A percentile compares a stretch with the other conserved stretches of the same genome.
Conservation (phyloP, 2,888 invertebrate genomes). For the Patella depressa region DNA sequence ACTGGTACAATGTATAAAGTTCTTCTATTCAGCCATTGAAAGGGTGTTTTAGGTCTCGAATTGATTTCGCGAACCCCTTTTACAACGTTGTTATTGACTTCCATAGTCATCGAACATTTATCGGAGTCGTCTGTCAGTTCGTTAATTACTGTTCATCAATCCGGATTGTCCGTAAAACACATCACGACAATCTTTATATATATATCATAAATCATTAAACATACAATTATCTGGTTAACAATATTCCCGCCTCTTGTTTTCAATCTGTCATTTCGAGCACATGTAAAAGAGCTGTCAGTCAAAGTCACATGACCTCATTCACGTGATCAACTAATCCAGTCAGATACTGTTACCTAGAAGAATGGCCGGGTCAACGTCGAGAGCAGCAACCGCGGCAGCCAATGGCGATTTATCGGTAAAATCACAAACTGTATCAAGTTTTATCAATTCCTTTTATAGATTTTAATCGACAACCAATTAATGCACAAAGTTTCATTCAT, state of each 20-base stretch:
- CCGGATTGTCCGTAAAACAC: not conserved
- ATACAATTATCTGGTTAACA: no score
- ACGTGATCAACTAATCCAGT: no score
- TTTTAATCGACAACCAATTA: no score
- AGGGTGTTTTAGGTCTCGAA: not conserved
- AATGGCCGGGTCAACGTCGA: conserved; percentile 2
- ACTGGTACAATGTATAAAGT: conserved; percentile 32
- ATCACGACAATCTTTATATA: no score
- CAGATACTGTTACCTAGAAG: not conserved
- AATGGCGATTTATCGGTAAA: conserved; percentile 61
- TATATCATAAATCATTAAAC: no score
- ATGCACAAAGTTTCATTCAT: no score
- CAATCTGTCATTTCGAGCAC: no score
- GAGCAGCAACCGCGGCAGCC: conserved; percentile 62
- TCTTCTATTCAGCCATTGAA: not conserved
- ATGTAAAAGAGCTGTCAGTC: not conserved
- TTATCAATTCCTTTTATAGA: not conserved
- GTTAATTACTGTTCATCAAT: not conserved
- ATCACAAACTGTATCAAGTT: conserved; percentile 12
- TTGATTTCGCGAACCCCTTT: conserved; percentile 13
- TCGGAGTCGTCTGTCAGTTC: not conserved
- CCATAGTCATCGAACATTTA: conserved; percentile 22
- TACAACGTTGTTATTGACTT: conserved; percentile 26
- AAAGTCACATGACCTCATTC: not conserved
- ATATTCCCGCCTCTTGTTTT: no score